Evolutionary conservation across 2,797 vertebrate genomes (phyloP).

Genomic region (Avahi laniger): DNA sequence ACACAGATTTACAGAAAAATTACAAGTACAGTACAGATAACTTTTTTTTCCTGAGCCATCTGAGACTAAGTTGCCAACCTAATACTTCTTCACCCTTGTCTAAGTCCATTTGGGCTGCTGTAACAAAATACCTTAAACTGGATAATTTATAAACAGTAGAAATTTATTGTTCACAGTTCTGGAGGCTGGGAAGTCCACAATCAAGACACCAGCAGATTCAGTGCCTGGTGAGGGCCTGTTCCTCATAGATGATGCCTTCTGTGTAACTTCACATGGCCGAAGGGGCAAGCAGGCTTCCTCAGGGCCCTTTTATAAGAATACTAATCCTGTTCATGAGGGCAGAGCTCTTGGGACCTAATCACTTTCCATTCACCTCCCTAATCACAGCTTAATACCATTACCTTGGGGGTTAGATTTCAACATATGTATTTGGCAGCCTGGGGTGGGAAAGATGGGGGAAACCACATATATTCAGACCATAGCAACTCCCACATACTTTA

Average conservation of each 20-base stretch:
- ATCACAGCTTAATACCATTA: not conserved
- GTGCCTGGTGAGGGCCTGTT: not conserved
- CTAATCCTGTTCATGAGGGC: not conserved
- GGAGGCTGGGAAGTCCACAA: not conserved
- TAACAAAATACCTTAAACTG: not conserved
- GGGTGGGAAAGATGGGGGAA: too few species aligned
- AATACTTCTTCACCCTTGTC: not conserved
- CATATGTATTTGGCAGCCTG: not conserved
- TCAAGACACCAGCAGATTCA: not conserved
- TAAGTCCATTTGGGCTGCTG: not conserved
- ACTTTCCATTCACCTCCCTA: not conserved
- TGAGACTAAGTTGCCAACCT: not conserved
- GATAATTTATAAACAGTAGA: not conserved
- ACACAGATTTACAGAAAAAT: not conserved
- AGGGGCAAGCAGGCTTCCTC: not conserved
- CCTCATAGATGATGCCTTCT: not conserved
- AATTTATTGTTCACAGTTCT: not conserved
- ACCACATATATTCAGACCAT: not conserved
- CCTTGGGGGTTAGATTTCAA: not conserved
- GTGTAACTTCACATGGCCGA: not conserved
- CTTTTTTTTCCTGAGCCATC: not conserved
- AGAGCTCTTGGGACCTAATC: not conserved
- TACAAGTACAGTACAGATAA: not conserved
- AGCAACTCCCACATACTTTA: not conserved
- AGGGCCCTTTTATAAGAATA: not conserved